Conservation (phyloP, 2,888 invertebrate species). For the Oithona nana region DNA sequence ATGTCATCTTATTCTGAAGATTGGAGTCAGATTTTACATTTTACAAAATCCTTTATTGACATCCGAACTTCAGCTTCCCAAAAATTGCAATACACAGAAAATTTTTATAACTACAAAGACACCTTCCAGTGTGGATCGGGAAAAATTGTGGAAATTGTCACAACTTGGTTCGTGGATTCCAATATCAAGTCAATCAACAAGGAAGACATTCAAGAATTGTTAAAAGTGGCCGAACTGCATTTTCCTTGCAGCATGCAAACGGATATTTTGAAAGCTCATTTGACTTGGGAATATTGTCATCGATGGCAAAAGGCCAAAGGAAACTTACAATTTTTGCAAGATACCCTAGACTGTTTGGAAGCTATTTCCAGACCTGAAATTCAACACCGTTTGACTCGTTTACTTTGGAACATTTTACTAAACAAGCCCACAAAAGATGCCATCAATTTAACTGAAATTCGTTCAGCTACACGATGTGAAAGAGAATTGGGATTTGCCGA, state of each 20-base stretch:
- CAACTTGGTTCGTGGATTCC: background rate
- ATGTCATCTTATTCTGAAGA: background rate
- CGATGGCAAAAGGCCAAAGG: background rate
- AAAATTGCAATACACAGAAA: background rate
- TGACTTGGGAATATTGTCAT: background rate
- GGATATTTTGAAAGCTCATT: background rate
- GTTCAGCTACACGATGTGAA: background rate
- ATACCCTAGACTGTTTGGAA: background rate
- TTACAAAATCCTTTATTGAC: background rate
- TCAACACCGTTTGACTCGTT: background rate
- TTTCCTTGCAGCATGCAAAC: background rate
- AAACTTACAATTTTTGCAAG: background rate
- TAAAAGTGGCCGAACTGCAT: background rate
- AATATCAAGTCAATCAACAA: no score
- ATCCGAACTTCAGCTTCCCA: background rate
- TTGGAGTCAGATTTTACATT: background rate
- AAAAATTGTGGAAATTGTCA: background rate
- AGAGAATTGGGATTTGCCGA: background rate
- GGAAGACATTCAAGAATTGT: background rate
- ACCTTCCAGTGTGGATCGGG: background rate
- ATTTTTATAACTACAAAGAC: background rate
- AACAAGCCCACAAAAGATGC: background rate
- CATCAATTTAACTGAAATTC: slow-evolving; percentile 1
- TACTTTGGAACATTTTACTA: background rate
- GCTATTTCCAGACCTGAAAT: background rate